These are phyloP conservation scores for Acanthurus leucopareius DNA, from an alignment of 2,797 vertebrate species.

Conservation along the genomic window DNA sequence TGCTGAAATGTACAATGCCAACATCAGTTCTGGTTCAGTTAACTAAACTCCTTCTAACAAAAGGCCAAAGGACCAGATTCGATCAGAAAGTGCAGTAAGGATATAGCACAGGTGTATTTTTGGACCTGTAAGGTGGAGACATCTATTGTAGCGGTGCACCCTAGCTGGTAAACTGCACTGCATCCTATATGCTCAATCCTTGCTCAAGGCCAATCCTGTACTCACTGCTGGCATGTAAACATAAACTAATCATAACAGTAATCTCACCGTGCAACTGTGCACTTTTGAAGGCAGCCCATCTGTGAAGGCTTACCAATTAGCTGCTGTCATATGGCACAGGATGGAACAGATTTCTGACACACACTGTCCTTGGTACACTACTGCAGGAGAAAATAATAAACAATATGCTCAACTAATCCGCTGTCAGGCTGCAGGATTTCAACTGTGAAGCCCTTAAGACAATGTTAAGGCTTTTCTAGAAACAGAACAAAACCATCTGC, in stretches of 20 bases:
- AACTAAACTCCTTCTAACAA: not conserved
- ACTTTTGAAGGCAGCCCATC: constrained; percentile 70
- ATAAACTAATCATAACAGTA: constrained; percentile 69
- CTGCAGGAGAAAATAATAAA: constrained; percentile 38
- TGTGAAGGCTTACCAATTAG: constrained; percentile 77
- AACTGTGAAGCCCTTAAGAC: constrained; percentile 43
- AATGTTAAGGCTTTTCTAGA: constrained; percentile 38
- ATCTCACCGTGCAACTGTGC: constrained; percentile 66
- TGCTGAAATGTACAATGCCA: too few relatives aligned
- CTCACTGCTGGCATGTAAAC: constrained; percentile 58
- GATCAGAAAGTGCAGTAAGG: constrained; percentile 8
- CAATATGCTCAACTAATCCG: constrained; percentile 44
- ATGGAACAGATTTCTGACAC: constrained; percentile 50
- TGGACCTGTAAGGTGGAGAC: constrained; percentile 14
- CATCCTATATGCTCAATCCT: constrained; percentile 24
- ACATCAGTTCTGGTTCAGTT: too few relatives aligned
- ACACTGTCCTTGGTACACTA: constrained; percentile 39
- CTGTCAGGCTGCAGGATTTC: constrained; percentile 34
- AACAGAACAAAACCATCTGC: constrained; percentile 22
- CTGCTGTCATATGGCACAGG: constrained; percentile 75
- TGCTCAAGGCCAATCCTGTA: constrained; percentile 46
- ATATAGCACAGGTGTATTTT: constrained; percentile 8
- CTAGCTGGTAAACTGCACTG: constrained; percentile 37
- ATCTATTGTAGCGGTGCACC: constrained; percentile 9
- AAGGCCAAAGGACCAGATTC: not conserved